phyloP scores from a whole-genome alignment of 1,140 invertebrate species.

The Ceratosolen fusciceps region DNA sequence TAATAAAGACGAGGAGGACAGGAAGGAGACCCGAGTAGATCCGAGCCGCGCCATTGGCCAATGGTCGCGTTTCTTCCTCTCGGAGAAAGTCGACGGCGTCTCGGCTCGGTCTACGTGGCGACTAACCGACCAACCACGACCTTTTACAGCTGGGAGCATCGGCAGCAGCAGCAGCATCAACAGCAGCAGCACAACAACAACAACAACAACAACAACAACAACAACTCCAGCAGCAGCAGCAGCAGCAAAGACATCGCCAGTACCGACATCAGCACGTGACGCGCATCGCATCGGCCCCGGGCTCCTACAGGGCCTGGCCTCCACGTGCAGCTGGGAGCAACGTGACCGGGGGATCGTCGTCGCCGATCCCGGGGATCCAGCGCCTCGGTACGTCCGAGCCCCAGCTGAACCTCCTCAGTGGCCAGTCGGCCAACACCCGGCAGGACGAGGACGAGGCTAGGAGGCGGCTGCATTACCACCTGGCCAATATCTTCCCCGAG shows the following conservation, averaged over 20 bases:
- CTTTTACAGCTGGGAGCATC: neutral
- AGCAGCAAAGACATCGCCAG: constrained; percentile 56
- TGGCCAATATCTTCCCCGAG: constrained; percentile 89
- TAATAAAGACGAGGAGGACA: too few relatives aligned
- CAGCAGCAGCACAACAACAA: neutral
- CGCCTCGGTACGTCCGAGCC: constrained; percentile 77
- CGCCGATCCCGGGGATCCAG: constrained; percentile 65
- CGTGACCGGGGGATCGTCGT: constrained; percentile 31
- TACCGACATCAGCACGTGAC: constrained; percentile 74
- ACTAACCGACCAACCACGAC: too few relatives aligned
- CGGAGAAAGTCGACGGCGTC: too few relatives aligned
- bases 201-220: constrained; percentile 54
- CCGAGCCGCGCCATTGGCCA: too few relatives aligned
- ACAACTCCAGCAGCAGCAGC: constrained; percentile 31
- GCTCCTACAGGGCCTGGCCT: constrained; percentile 74
- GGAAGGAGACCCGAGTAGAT: too few relatives aligned
- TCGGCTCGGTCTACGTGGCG: too few relatives aligned
- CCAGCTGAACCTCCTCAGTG: constrained; percentile 74
- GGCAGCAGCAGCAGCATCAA: neutral
- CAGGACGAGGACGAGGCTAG: constrained; percentile 80
- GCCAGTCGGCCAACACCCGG: constrained; percentile 54
- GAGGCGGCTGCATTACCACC: constrained; percentile 84
- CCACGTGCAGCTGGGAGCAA: constrained; percentile 49
- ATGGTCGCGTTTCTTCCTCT: too few relatives aligned
- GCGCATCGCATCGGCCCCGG: constrained; percentile 85